These are phyloP conservation scores for Nebria salina DNA, from an alignment of 2,888 invertebrate species.

Conservation along the genomic window DNA sequence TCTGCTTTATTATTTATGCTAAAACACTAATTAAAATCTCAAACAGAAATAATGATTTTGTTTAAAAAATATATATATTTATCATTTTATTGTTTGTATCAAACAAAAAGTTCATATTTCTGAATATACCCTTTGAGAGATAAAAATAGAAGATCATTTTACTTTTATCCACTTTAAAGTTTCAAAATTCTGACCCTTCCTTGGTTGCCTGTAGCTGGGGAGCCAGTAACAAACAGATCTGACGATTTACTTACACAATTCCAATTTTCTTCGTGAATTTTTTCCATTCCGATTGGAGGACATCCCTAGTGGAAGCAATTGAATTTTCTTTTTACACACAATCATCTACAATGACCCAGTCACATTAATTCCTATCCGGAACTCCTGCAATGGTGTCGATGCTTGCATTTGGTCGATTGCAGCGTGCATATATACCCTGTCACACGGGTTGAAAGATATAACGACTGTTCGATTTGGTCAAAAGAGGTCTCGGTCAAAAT, in stretches of 20 bases:
- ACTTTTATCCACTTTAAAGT: not conserved
- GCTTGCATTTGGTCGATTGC: not conserved
- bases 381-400: not conserved
- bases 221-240: conserved; percentile 13
- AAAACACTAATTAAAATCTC: too few species aligned
- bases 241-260: conserved; percentile 48
- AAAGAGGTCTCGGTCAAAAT: conserved; percentile 21
- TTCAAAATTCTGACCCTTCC: not conserved
- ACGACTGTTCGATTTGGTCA: conserved; percentile 11
- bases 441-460: too few species aligned
- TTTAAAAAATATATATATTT: too few species aligned
- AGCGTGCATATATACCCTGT: too few species aligned
- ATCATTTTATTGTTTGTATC: too few species aligned
- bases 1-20: too few species aligned
- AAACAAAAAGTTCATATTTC: too few species aligned
- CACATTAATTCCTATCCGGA: conserved; percentile 10
- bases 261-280: conserved; percentile 46
- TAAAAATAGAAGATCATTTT: not conserved
- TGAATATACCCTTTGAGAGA: not conserved
- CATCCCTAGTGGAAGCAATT: conserved; percentile 42
- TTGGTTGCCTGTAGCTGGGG: not conserved
- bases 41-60: too few species aligned
- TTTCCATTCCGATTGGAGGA: conserved; percentile 48
- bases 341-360: conserved; percentile 32
- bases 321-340: conserved; percentile 40